Evolutionary conservation across 2,888 invertebrate genomes (phyloP).

Genomic region (Ornithoptera priamus): DNA sequence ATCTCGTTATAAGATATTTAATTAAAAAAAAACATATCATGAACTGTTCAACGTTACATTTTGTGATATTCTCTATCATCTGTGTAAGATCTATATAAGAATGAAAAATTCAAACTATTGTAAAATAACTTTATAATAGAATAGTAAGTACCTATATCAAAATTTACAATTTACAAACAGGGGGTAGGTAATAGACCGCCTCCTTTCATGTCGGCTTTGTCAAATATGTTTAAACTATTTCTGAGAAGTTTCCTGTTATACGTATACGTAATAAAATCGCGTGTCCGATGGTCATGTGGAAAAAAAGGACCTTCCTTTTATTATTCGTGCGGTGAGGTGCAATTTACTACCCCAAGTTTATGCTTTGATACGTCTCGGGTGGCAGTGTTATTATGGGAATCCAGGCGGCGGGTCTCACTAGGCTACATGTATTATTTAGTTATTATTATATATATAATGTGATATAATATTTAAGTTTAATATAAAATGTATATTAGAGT

Average conservation of each 20-base stretch:
- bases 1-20: no score
- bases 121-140: no score
- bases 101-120: no score
- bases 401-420: slow-evolving; percentile 44
- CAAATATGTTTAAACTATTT: slow-evolving; percentile 21
- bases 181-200: not conserved
- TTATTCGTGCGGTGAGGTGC: slow-evolving; percentile 30
- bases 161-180: not conserved
- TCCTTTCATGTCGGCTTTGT: slow-evolving; percentile 15
- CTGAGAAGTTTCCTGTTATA: slow-evolving; percentile 1
- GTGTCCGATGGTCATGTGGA: slow-evolving; percentile 30
- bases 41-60: no score
- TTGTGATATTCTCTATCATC: no score
- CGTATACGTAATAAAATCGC: slow-evolving; percentile 27
- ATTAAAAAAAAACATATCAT: no score
- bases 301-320: slow-evolving; percentile 24
- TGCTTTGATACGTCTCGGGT: slow-evolving; percentile 35
- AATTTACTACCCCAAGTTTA: slow-evolving; percentile 38
- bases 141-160: no score
- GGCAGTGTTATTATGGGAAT: slow-evolving; percentile 50
- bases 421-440: slow-evolving; percentile 17
- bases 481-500: no score
- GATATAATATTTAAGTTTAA: no score
- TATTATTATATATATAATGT: no score
- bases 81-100: no score